Percentiles rank a stretch among this genome's conserved stretches.
Conservation (phyloP, 2,888 invertebrate genomes). For the Drosophila monieri region DNA sequence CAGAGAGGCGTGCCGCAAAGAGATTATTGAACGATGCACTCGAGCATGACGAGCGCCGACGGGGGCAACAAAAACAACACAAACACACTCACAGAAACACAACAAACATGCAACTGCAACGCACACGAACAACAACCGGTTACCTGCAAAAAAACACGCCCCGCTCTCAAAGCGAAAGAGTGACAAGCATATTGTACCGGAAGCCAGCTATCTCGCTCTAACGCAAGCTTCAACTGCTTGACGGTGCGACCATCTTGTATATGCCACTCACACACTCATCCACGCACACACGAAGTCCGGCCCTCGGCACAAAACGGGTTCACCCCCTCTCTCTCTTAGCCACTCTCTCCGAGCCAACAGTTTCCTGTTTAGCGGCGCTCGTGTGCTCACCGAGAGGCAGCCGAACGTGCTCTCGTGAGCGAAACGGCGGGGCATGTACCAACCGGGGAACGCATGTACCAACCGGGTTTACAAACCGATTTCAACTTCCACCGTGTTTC, state of each 20-base stretch:
- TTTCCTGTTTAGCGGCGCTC: not conserved
- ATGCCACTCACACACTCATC: slow-evolving; percentile 53
- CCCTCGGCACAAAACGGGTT: slow-evolving; percentile 77
- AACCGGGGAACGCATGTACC: not conserved
- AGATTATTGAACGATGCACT: slow-evolving; percentile 80
- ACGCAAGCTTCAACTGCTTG: slow-evolving; percentile 37
- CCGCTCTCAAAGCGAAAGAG: slow-evolving; percentile 65
- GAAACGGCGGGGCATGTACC: no score
- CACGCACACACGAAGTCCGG: slow-evolving; percentile 54
- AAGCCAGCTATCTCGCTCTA: slow-evolving; percentile 46
- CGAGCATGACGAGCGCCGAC: slow-evolving; percentile 72
- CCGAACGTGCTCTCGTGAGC: no score
- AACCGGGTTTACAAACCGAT: slow-evolving; percentile 6
- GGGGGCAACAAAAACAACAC: slow-evolving; percentile 39
- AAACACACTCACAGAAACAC: slow-evolving; percentile 53
- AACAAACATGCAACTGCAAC: slow-evolving; percentile 56
- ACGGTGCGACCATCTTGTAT: slow-evolving; percentile 75
- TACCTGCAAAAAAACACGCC: slow-evolving; percentile 73
- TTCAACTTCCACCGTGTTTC: slow-evolving; percentile 64
- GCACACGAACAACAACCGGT: slow-evolving; percentile 64
- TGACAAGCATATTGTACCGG: slow-evolving; percentile 61
- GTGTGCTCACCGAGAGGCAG: not conserved
- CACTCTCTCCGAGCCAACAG: slow-evolving; percentile 13
- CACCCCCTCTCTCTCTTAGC: slow-evolving; percentile 13
- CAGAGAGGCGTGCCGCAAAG: slow-evolving; percentile 78